These are phyloP conservation scores for Rostratula benghalensis DNA, from an alignment of 2,113 vertebrate genomes.

Conservation along the genomic window DNA sequence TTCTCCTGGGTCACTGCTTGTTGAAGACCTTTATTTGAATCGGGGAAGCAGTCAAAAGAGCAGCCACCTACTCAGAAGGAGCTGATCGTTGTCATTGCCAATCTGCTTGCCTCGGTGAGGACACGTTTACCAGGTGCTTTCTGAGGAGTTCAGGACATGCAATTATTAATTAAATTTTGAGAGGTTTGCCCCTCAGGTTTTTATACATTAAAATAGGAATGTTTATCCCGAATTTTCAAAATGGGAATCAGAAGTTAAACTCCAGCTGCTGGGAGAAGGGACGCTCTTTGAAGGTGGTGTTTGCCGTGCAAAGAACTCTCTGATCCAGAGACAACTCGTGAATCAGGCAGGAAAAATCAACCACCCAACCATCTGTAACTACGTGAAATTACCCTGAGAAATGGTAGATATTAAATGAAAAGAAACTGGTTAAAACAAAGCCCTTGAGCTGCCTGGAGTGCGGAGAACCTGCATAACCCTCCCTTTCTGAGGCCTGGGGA, in stretches of 20 bases:
- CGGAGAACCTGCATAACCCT: neutral
- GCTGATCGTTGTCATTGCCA: neutral
- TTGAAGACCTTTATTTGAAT: neutral
- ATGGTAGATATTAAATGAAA: neutral
- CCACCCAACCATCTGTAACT: neutral
- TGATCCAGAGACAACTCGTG: neutral
- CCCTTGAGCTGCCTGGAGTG: neutral
- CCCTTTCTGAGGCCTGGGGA: neutral
- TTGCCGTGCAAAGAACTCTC: neutral
- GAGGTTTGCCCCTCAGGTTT: neutral
- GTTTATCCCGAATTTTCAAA: neutral
- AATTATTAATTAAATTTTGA: neutral
- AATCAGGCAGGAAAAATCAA: neutral
- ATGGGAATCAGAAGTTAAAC: neutral
- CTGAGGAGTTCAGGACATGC: neutral
- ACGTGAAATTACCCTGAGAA: neutral
- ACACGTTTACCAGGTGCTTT: neutral
- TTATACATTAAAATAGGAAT: neutral
- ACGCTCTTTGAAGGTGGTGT: neutral
- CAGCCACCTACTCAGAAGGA: neutral
- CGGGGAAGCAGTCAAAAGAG: neutral
- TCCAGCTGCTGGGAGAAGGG: neutral
- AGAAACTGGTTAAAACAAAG: neutral
- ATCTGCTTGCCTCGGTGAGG: neutral
- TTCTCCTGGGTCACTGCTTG: constrained; percentile 1